These are phyloP conservation scores for Fissipunctia ypsillon DNA, from an alignment of 2,888 invertebrate species.

Conservation along the genomic window DNA sequence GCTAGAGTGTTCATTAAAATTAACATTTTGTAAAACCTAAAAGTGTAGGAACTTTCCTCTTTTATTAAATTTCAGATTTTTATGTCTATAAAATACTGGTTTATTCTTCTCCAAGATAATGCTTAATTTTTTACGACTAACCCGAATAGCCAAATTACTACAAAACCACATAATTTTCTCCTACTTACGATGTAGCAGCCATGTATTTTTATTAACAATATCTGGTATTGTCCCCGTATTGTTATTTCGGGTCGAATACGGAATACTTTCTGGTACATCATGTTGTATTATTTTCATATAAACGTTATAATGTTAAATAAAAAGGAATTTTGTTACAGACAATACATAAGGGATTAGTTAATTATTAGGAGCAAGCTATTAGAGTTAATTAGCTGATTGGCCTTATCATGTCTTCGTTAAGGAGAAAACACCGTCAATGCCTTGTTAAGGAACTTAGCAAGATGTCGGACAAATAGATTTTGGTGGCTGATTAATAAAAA, in stretches of 20 bases:
- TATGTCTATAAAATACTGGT: background rate
- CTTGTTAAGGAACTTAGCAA: background rate
- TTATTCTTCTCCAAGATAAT: background rate
- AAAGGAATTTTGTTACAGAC: slow-evolving; percentile 10
- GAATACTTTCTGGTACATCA: slow-evolving; percentile 24
- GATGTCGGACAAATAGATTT: too few species aligned
- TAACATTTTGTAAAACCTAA: too few species aligned
- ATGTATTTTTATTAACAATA: slow-evolving; percentile 47
- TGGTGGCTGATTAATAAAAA: background rate
- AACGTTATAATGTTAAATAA: slow-evolving; percentile 10
- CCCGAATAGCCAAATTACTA: background rate
- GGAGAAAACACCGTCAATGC: background rate
- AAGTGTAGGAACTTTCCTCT: too few species aligned
- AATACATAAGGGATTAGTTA: slow-evolving; percentile 2
- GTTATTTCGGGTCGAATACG: slow-evolving; percentile 22
- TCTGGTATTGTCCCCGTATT: slow-evolving; percentile 33
- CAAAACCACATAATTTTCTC: slow-evolving; percentile 11
- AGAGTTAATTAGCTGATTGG: slow-evolving; percentile 24
- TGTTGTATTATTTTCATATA: slow-evolving; percentile 26
- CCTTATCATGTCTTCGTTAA: background rate
- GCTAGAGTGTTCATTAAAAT: too few species aligned
- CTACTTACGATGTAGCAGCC: background rate
- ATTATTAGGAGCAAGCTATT: slow-evolving; percentile 8
- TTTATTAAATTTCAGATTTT: background rate
- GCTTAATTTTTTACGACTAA: background rate